phyloP scores from a whole-genome alignment of 1,140 invertebrate species.

The Chionoecetes opilio region DNA sequence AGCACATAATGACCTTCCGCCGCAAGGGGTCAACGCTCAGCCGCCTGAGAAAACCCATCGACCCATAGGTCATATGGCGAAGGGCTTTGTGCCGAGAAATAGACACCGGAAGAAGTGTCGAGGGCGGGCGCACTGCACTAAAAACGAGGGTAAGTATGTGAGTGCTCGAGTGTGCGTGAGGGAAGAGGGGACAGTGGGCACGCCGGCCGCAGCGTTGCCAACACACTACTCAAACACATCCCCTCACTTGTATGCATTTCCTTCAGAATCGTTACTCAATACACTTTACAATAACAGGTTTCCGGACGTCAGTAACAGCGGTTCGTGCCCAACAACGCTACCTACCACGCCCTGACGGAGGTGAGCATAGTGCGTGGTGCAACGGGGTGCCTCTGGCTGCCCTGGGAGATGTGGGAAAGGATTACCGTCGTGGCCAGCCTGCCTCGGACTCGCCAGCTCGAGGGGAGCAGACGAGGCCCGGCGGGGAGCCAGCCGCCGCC shows the following conservation, averaged over 20 bases:
- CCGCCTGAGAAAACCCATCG: background rate
- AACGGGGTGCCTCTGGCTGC: background rate
- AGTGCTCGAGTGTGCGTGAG: conserved; percentile 48
- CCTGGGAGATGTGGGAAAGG: background rate
- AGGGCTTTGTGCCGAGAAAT: background rate
- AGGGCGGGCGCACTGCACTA: conserved; percentile 17
- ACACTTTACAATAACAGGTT: background rate
- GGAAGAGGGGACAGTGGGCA: conserved; percentile 61
- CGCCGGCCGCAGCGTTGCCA: conserved; percentile 45
- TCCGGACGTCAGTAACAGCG: background rate
- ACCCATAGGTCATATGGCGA: background rate
- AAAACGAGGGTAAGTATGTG: conserved; percentile 42
- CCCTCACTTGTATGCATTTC: background rate
- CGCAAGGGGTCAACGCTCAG: background rate
- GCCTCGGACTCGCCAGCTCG: conserved; percentile 8
- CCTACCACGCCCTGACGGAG: background rate
- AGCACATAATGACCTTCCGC: conserved; percentile 1
- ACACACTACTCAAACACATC: background rate
- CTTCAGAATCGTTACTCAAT: background rate
- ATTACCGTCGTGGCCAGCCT: conserved; percentile 35
- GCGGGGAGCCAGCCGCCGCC: background rate
- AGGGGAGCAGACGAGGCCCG: conserved; percentile 21
- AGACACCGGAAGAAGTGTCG: background rate
- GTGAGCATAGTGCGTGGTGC: background rate
- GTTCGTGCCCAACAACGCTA: background rate